phyloP scores from a whole-genome alignment of 2,113 vertebrate species.

The Chinchilla lanigera region DNA sequence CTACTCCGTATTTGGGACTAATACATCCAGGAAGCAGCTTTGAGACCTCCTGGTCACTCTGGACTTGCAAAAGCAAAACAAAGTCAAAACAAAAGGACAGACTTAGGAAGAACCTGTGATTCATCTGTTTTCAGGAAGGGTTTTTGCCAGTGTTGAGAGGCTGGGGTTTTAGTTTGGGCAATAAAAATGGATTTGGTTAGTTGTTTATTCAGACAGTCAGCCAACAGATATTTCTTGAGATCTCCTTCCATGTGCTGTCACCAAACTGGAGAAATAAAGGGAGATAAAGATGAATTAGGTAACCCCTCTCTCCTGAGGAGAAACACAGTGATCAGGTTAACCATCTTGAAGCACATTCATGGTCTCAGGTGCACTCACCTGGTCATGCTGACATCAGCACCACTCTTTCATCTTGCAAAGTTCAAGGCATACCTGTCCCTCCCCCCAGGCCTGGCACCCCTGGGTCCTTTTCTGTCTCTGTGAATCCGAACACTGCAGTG shows the following conservation, averaged over 20 bases:
- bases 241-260: not conserved
- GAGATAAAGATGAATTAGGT: not conserved
- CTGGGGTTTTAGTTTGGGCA: not conserved
- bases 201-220: not conserved
- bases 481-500: rapidly evolving
- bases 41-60: not conserved
- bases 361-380: rapidly evolving
- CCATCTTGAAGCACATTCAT: rapidly evolving
- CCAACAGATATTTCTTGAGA: not conserved
- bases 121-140: not conserved
- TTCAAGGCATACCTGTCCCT: rapidly evolving
- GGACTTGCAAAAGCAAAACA: not conserved
- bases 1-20: rapidly evolving
- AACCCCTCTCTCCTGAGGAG: not conserved
- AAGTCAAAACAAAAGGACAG: not conserved
- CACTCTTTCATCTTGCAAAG: too few relatives aligned
- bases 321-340: rapidly evolving
- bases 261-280: too few relatives aligned
- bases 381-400: rapidly evolving
- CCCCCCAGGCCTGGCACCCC: not conserved
- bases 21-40: not conserved
- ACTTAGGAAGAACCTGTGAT: not conserved
- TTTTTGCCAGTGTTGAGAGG: not conserved
- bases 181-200: not conserved
- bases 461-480: rapidly evolving